Evolutionary conservation across 2,888 invertebrate species (phyloP), one percentile per base, ranked within the genome.

Genomic region (Agonopterix heracliana): DNA sequence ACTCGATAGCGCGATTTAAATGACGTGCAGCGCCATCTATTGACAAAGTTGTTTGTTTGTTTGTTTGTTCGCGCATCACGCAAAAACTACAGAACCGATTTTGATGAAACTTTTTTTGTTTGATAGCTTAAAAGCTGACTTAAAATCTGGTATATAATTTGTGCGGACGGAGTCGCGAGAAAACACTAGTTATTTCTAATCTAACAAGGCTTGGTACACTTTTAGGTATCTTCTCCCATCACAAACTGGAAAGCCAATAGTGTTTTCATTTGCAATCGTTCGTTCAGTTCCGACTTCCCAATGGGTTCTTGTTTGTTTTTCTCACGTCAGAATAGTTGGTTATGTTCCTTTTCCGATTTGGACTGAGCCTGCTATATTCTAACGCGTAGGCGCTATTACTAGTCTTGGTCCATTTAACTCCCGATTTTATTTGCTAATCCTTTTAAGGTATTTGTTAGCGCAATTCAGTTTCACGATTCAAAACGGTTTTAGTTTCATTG

Each of bases 251-350:
- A 46, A 47, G 47, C 51, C 48, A 48, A 48, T 47, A 50, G 50
- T 38, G 43, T 52, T 52, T 52, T 44, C 49, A 49, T 49, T 52
- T 40, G 48, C 52, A 48, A 52, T 52, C 49, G 40, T 46, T 45
- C 42, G 48, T 11, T 44, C 47, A 46, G 50, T 46, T 46, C 46
- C 46, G 51, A 44, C 48, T 46, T 51, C 26, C 44, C 41, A 46
- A 51, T 46, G 41, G n/a, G 10, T 38, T 38, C 10, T 9, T 38
- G 38, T 56, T 56, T 54, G 54, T 56, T 50, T 56, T 56, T 54
- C 56, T 51, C 56, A 54, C 56, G 52, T 50, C 45, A 49, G 52
- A 52, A 54, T 52, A 51, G 49, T 38, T 47, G 47, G 46, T 40
- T 45, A 26, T 48, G 48, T 49, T 49, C 46, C 46, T 48, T 52